Evolutionary conservation across 2,113 vertebrate species (phyloP).

Genomic region (Pomatorhinus ruficollis): DNA sequence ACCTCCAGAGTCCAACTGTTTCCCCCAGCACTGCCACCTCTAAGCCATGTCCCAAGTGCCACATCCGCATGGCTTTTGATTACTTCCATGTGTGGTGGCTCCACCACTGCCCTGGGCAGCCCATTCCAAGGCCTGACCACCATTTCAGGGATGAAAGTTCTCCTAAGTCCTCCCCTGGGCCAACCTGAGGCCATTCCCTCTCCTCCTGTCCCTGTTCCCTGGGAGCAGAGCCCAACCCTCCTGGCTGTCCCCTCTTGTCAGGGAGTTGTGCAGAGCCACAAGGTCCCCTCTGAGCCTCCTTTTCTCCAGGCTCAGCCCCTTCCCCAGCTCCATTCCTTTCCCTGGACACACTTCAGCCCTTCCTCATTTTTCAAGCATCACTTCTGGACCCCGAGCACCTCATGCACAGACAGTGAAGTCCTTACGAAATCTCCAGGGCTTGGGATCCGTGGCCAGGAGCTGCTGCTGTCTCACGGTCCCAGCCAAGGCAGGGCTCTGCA

Average conservation of each 20-base stretch:
- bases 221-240: neutral
- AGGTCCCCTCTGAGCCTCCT: neutral
- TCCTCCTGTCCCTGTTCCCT: neutral
- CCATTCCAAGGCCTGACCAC: neutral
- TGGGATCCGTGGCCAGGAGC: neutral
- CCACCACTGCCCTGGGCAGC: neutral
- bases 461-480: neutral
- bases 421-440: no score
- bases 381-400: neutral
- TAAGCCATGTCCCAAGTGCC: neutral
- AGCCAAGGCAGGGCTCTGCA: neutral
- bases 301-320: neutral
- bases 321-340: neutral
- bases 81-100: no score
- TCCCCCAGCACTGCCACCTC: neutral
- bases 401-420: accelerated
- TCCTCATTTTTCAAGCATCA: neutral
- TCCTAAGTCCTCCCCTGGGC: neutral
- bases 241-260: neutral
- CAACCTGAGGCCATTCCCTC: neutral
- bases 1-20: neutral
- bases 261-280: neutral
- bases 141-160: neutral
- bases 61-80: accelerated
- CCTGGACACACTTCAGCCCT: neutral